These are phyloP conservation scores for Drosophila pachea DNA, from an alignment of 1,140 invertebrate genomes.

Conservation along the genomic window DNA sequence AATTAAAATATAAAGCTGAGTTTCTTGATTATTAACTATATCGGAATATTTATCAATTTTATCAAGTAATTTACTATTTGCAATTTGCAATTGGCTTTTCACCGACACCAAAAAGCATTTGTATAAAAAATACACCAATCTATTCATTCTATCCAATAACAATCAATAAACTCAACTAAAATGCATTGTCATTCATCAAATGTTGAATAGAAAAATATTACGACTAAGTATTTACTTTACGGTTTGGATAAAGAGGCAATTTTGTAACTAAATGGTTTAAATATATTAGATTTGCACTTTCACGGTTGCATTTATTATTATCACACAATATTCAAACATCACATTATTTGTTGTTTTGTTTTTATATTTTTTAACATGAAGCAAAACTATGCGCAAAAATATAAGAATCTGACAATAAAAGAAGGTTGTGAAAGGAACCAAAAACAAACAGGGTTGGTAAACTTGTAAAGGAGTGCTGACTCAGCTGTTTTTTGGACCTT, in stretches of 20 bases:
- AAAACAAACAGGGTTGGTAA: conserved; percentile 17
- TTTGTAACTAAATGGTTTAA: conserved; percentile 73
- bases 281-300: conserved; percentile 55
- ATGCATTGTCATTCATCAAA: conserved; percentile 74
- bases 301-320: conserved; percentile 58
- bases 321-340: conserved; percentile 60
- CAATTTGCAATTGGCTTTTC: neutral
- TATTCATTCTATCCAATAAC: conserved; percentile 53
- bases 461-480: neutral
- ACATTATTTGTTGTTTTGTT: conserved; percentile 58
- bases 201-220: conserved; percentile 76
- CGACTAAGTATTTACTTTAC: conserved; percentile 75
- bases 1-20: conserved; percentile 77
- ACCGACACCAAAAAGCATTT: conserved; percentile 47
- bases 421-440: conserved; percentile 10
- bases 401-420: conserved; percentile 2
- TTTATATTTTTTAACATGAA: conserved; percentile 55
- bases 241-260: conserved; percentile 79
- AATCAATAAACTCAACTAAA: conserved; percentile 77
- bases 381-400: conserved; percentile 64
- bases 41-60: conserved; percentile 10
- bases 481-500: conserved; percentile 6
- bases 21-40: conserved; percentile 66
- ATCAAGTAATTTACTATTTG: conserved; percentile 7
- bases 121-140: conserved; percentile 63